Evolutionary conservation across 1,140 invertebrate species (phyloP).

Genomic region (Caenorhabditis inopinata): DNA sequence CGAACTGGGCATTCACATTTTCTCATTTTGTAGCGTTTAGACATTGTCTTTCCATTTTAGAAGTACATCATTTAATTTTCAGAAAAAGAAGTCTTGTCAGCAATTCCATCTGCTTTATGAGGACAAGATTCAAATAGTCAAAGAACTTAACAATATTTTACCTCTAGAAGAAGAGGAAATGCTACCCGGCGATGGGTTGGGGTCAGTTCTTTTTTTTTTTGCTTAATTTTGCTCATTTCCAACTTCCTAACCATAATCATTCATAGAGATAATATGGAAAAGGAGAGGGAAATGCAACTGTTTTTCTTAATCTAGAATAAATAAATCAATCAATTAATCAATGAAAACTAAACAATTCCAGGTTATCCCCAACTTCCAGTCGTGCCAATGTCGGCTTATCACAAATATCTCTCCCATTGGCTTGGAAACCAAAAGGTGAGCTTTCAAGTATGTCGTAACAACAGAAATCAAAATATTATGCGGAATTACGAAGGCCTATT

Average conservation of each 20-base stretch:
- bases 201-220: background rate
- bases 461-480: background rate
- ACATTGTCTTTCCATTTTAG: too few species aligned
- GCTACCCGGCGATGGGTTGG: background rate
- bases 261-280: too few species aligned
- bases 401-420: background rate
- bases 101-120: background rate
- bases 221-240: too few species aligned
- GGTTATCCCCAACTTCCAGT: background rate
- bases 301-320: too few species aligned
- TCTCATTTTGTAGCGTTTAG: background rate
- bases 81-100: slow-evolving; percentile 25
- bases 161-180: slow-evolving; percentile 3
- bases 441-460: background rate
- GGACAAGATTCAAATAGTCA: slow-evolving; percentile 6
- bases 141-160: background rate
- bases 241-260: too few species aligned
- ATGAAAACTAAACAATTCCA: background rate
- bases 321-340: too few species aligned
- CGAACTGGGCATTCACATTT: background rate
- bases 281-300: too few species aligned
- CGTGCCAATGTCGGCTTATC: slow-evolving; percentile 14
- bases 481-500: background rate
- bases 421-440: slow-evolving; percentile 16
- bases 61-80: too few species aligned